Base-by-base conservation (phyloP, 2,113 vertebrate genomes). In the Brachyistius frenatus region DNA sequence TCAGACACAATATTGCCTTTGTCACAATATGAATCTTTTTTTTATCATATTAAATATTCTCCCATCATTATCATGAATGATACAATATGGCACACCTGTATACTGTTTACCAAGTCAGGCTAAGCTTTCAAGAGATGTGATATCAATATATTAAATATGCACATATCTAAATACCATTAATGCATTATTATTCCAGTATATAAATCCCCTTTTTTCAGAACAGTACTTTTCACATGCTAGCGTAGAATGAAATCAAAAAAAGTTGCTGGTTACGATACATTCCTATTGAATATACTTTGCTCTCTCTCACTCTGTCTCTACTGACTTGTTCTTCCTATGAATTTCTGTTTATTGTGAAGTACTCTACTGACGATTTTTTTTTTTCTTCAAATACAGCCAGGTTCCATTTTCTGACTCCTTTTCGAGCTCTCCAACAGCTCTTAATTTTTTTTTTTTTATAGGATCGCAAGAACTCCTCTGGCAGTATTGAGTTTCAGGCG, bases 401-500 rank as follows among this genome's bases (percentile, higher is more conserved):
- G 31, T 69, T 81, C 56, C 56, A 81, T 82, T 89, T 85, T 81
- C 64, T 83, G 68, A 23, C 65, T 80, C 60, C 54, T 66, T 78
- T 72, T 77, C 68, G 66, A 33, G 71, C 62, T 76, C 69, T 83
- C 47, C 64, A 67, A 79, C 68, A 52, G 56, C 60, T 79, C 66
- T 65, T 88, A 76, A 81, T 77, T 23, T 23, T 23, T 23, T 75
- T 85, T 90, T 68, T 68, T 68, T 69, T 63, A 66, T 54, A 41
- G 39, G 76, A 78, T 80, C 46, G 60, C 32, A 73, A 81, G 71
- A 67, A 82, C 73, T 86, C 84, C 80, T 87, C 54, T 72, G 71
- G 84, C 78, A 83, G 65, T 88, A 86, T 78, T 83, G 89, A 81
- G 74, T 83, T 80, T 83, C 55, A 76, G 73, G 68, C 76, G 74